These are phyloP conservation scores for Eledone cirrhosa DNA, from an alignment of 2,888 invertebrate species.

Conservation along the genomic window DNA sequence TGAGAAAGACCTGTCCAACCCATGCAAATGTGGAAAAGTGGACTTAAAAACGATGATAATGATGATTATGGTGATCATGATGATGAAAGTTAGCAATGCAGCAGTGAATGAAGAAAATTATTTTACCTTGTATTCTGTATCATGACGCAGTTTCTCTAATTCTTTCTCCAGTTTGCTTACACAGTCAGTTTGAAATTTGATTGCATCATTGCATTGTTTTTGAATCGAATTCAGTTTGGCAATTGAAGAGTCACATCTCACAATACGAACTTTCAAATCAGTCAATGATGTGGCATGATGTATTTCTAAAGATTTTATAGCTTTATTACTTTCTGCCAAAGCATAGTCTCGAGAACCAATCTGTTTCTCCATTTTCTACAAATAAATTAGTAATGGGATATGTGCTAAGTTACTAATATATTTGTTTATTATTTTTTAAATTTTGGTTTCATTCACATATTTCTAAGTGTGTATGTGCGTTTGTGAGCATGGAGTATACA, in stretches of 20 bases:
- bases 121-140: slow-evolving; percentile 58
- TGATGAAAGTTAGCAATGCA: no score
- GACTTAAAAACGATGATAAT: no score
- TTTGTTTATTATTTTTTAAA: no score
- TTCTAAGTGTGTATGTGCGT: no score
- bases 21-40: no score
- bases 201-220: slow-evolving; percentile 52
- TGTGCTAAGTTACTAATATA: no score
- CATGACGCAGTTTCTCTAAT: slow-evolving; percentile 56
- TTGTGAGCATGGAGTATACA: no score
- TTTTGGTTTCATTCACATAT: no score
- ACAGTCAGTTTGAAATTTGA: slow-evolving; percentile 51
- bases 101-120: neutral
- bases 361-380: slow-evolving; percentile 59
- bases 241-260: slow-evolving; percentile 64
- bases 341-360: slow-evolving; percentile 54
- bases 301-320: slow-evolving; percentile 63
- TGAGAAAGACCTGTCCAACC: no score
- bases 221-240: slow-evolving; percentile 59
- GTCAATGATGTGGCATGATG: slow-evolving; percentile 64
- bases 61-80: no score
- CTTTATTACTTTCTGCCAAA: slow-evolving; percentile 54
- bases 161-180: slow-evolving; percentile 54
- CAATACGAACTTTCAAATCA: slow-evolving; percentile 64
- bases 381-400: neutral